Evolutionary conservation across 2,797 vertebrate genomes (phyloP).

Genomic region (Girardinus metallicus): DNA sequence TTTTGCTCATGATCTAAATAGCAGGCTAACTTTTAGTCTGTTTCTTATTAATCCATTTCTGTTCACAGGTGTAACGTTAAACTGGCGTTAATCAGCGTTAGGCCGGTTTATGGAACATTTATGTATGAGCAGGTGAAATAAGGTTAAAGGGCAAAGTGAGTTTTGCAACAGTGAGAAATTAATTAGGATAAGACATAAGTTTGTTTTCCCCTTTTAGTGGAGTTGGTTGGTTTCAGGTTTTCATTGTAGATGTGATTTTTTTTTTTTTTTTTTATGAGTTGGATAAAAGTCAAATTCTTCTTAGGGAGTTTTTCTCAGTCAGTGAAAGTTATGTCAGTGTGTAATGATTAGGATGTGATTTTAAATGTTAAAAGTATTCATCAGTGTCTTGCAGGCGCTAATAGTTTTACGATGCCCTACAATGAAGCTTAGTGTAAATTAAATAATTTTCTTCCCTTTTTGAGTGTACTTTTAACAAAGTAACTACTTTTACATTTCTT

Average conservation of each 20-base stretch:
- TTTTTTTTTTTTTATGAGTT: neutral
- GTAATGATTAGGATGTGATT: neutral
- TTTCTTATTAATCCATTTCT: neutral
- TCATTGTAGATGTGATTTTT: neutral
- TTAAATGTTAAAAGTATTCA: neutral
- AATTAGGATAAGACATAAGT: neutral
- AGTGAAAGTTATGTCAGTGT: neutral
- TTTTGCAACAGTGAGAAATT: neutral
- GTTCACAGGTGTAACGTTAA: slow-evolving; percentile 32
- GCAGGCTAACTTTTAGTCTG: slow-evolving; percentile 4
- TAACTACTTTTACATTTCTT: neutral
- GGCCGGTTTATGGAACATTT: slow-evolving; percentile 31
- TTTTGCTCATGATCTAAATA: slow-evolving; percentile 10
- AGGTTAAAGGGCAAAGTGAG: neutral
- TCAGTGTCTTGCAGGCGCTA: neutral
- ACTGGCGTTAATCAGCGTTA: slow-evolving; percentile 43
- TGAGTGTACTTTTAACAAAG: neutral
- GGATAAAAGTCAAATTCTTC: neutral
- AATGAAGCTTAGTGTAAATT: neutral
- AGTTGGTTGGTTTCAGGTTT: neutral
- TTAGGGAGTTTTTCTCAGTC: neutral
- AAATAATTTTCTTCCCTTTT: neutral
- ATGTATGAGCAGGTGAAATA: neutral
- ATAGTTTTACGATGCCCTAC: neutral
- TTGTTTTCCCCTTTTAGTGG: neutral